These are phyloP conservation scores for Mionectes macconnelli DNA, from an alignment of 2,113 vertebrate genomes.

Conservation along the genomic window DNA sequence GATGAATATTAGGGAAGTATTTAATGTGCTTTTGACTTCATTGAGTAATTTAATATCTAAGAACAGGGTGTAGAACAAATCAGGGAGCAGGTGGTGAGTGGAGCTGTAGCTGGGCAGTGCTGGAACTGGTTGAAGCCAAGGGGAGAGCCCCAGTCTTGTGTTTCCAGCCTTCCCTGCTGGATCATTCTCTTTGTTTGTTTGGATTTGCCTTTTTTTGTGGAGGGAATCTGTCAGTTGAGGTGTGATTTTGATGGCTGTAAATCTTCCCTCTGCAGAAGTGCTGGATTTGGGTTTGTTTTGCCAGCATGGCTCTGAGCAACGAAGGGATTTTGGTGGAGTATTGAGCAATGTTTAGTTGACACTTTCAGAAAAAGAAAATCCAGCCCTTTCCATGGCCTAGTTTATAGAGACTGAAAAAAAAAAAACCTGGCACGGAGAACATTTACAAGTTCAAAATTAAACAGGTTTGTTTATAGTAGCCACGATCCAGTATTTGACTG, in stretches of 20 bases:
- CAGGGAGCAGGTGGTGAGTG: neutral
- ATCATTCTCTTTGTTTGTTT: neutral
- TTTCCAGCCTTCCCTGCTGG: neutral
- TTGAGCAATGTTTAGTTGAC: neutral
- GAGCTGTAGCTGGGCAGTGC: neutral
- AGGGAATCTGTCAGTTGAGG: neutral
- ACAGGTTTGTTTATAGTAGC: conserved; percentile 36
- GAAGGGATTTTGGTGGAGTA: neutral
- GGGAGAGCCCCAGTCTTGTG: neutral
- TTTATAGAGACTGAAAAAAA: neutral
- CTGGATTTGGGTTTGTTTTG: conserved; percentile 25
- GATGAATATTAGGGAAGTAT: neutral
- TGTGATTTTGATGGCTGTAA: neutral
- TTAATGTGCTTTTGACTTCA: neutral
- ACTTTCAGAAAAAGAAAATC: neutral
- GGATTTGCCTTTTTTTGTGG: neutral
- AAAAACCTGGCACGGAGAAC: neutral
- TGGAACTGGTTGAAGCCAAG: accelerated
- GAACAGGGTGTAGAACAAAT: neutral
- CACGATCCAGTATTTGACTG: neutral
- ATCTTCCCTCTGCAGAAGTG: neutral
- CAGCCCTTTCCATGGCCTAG: neutral
- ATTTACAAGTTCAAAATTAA: neutral
- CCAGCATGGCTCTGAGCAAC: neutral
- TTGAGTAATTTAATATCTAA: neutral